Evolutionary conservation across 2,888 invertebrate species (phyloP).

Genomic region (Cataglyphis altisquamis): DNA sequence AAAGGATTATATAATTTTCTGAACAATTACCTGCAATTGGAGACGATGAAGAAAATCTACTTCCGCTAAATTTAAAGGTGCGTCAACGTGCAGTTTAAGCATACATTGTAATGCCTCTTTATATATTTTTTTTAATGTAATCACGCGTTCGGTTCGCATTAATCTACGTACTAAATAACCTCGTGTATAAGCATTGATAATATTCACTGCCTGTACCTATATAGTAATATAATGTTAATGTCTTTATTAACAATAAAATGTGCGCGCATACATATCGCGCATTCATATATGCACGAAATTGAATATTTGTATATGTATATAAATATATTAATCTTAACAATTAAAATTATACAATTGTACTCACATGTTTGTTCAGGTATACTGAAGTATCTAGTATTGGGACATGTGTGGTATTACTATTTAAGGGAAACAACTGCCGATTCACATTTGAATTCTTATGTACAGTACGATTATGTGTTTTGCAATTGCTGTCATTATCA

Average conservation of each 20-base stretch:
- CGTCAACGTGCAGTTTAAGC: slow-evolving; percentile 90
- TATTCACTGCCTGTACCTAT: slow-evolving; percentile 88
- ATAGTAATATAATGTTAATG: slow-evolving; percentile 25
- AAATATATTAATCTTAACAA: background rate
- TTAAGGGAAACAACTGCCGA: slow-evolving; percentile 81
- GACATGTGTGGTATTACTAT: slow-evolving; percentile 76
- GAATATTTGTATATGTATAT: background rate
- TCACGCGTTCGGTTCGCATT: slow-evolving; percentile 93
- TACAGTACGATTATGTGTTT: slow-evolving; percentile 48
- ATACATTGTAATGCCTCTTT: slow-evolving; percentile 93
- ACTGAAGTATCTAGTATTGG: slow-evolving; percentile 76
- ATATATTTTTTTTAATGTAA: slow-evolving; percentile 92
- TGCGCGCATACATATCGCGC: no score
- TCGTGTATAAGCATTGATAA: slow-evolving; percentile 90
- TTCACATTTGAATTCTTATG: slow-evolving; percentile 76
- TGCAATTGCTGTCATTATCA: background rate
- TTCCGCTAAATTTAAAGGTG: slow-evolving; percentile 87
- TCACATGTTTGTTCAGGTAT: slow-evolving; percentile 82
- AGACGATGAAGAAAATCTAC: slow-evolving; percentile 91
- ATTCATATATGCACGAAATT: background rate
- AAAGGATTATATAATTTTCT: background rate
- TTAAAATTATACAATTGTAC: slow-evolving; percentile 14
- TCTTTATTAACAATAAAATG: background rate
- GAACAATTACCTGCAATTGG: slow-evolving; percentile 89
- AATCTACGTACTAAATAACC: slow-evolving; percentile 94